These are phyloP conservation scores for Limenitis camilla DNA, from an alignment of 2,888 invertebrate genomes.

Conservation along the genomic window DNA sequence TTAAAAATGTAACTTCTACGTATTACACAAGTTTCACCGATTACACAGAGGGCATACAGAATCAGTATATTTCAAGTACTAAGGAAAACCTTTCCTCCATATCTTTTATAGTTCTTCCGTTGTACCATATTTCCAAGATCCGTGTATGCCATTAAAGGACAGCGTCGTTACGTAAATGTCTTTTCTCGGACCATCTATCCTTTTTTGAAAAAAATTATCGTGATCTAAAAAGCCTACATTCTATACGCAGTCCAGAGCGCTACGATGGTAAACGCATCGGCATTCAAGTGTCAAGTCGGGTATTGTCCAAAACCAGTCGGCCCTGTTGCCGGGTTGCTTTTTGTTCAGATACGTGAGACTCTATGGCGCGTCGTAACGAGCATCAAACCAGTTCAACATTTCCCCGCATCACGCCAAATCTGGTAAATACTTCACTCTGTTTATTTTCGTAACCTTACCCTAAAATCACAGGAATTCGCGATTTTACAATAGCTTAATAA, in stretches of 20 bases:
- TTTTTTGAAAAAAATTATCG: conserved; percentile 12
- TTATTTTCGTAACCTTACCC: conserved; percentile 42
- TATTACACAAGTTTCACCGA: too few relatives aligned
- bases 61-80: too few relatives aligned
- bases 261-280: conserved; percentile 48
- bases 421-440: conserved; percentile 53
- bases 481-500: conserved; percentile 8
- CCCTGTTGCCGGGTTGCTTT: conserved; percentile 51
- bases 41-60: too few relatives aligned
- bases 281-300: conserved; percentile 60
- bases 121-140: not conserved
- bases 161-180: not conserved
- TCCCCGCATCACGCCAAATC: conserved; percentile 59
- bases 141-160: not conserved
- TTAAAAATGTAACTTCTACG: not conserved
- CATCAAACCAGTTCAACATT: conserved; percentile 64
- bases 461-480: not conserved
- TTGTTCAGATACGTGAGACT: conserved; percentile 66
- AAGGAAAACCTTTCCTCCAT: too few relatives aligned
- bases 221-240: conserved; percentile 25
- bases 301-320: conserved; percentile 65
- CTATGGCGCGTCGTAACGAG: conserved; percentile 64
- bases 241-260: conserved; percentile 23
- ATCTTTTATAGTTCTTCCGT: not conserved
- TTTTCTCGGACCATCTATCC: not conserved